These are phyloP conservation scores for Cerastoderma edule DNA, from an alignment of 2,888 invertebrate species.

Conservation along the genomic window DNA sequence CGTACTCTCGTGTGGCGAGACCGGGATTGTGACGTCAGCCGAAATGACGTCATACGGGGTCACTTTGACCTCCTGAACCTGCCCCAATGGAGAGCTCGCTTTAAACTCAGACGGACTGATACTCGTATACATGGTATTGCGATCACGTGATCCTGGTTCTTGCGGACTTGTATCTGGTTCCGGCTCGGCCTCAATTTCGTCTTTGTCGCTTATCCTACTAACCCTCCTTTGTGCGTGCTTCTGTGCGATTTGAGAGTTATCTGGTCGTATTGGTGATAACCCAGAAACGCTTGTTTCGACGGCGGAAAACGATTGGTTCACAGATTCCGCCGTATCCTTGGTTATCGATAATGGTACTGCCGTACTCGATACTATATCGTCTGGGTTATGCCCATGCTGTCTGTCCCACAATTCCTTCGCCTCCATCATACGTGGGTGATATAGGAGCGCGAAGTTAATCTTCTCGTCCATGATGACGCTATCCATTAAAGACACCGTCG, in stretches of 20 bases:
- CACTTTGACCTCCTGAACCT: slow-evolving; percentile 7
- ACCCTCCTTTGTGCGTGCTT: not conserved
- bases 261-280: slow-evolving; percentile 8
- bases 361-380: slow-evolving; percentile 5
- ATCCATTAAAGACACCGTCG: slow-evolving; percentile 7
- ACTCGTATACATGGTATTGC: slow-evolving; percentile 12
- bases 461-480: slow-evolving; percentile 29
- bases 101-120: slow-evolving; percentile 11
- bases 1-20: slow-evolving; percentile 17
- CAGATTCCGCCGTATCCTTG: slow-evolving; percentile 1
- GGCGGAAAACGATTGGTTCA: not conserved
- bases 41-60: slow-evolving; percentile 13
- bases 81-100: slow-evolving; percentile 2
- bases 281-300: slow-evolving; percentile 8
- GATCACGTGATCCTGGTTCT: not conserved
- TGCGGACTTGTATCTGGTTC: not conserved
- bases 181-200: not conserved
- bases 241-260: not conserved
- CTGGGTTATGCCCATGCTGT: slow-evolving; percentile 8
- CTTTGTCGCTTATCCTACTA: slow-evolving; percentile 16
- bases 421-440: slow-evolving; percentile 26
- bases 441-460: slow-evolving; percentile 22
- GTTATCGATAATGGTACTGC: slow-evolving; percentile 12
- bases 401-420: slow-evolving; percentile 24
- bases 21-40: slow-evolving; percentile 17